A percentile compares a stretch with the other conserved stretches of the same genome.
Evolutionary conservation across 2,797 vertebrate genomes (phyloP).

Genomic region (Hemitrygon akajei): DNA sequence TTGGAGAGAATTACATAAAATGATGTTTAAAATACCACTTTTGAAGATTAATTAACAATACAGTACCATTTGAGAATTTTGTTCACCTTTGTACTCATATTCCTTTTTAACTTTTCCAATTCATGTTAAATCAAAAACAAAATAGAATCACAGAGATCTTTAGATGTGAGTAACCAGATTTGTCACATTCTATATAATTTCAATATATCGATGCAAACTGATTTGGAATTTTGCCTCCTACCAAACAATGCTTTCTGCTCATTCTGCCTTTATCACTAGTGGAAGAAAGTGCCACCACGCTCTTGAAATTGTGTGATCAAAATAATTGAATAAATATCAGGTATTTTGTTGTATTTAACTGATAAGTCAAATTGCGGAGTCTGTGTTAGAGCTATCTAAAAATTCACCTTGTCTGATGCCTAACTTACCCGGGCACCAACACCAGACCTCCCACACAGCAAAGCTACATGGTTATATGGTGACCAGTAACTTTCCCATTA

Average conservation of each 20-base stretch:
- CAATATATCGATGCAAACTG: neutral
- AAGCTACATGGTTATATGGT: conserved; percentile 38
- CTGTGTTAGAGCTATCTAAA: neutral
- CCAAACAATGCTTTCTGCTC: neutral
- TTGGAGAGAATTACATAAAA: conserved; percentile 22
- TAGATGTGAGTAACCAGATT: neutral
- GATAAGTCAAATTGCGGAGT: neutral
- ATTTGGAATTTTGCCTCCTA: neutral
- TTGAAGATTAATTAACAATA: neutral
- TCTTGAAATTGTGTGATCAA: neutral
- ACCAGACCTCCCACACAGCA: conserved; percentile 39
- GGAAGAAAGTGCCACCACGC: neutral
- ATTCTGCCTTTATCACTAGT: neutral
- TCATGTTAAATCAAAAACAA: neutral
- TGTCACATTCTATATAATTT: neutral
- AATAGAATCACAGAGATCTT: neutral
- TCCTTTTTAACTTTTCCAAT: neutral
- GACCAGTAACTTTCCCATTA: conserved; percentile 50
- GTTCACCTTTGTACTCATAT: neutral
- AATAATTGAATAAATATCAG: neutral
- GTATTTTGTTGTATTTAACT: neutral
- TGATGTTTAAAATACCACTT: neutral
- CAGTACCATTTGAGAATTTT: neutral
- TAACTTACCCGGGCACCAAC: conserved; percentile 5
- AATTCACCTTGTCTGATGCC: neutral